These are phyloP conservation scores for Fissipunctia ypsillon DNA, from an alignment of 2,888 invertebrate species.

Conservation along the genomic window DNA sequence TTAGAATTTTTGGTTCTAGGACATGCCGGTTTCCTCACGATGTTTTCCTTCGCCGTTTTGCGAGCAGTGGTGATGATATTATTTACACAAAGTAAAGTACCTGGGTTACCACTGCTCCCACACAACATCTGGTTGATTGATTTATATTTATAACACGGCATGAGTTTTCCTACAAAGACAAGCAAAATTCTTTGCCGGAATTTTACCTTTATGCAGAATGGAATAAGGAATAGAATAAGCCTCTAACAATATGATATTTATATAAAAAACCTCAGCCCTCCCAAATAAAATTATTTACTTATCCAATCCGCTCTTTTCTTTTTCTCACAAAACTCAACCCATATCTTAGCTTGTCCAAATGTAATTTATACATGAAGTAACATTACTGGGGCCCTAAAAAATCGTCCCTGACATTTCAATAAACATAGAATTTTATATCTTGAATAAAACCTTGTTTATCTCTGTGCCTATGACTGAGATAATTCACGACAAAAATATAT, in stretches of 20 bases:
- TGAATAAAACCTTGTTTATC: conserved; percentile 54
- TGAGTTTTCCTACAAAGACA: not conserved
- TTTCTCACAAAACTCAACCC: conserved; percentile 12
- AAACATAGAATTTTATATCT: conserved; percentile 48
- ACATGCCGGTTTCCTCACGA: no score
- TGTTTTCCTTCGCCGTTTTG: no score
- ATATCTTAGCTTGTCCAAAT: conserved; percentile 32
- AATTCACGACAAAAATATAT: conserved; percentile 70
- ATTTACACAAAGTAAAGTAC: no score
- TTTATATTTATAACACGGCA: no score
- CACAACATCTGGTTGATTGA: no score
- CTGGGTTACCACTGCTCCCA: no score
- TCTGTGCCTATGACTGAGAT: conserved; percentile 1
- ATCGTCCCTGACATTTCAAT: conserved; percentile 43
- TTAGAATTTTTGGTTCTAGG: no score
- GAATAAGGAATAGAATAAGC: not conserved
- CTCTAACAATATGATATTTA: conserved; percentile 40
- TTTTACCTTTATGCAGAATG: conserved; percentile 3
- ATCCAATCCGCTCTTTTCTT: conserved; percentile 30
- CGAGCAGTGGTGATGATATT: no score
- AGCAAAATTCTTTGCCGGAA: not conserved
- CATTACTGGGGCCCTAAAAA: conserved; percentile 20
- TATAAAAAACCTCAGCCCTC: conserved; percentile 18
- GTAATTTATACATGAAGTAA: conserved; percentile 50
- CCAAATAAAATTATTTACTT: conserved; percentile 40